These are phyloP conservation scores for Puntigrus tetrazona DNA, from an alignment of 2,113 vertebrate species.

Conservation along the genomic window DNA sequence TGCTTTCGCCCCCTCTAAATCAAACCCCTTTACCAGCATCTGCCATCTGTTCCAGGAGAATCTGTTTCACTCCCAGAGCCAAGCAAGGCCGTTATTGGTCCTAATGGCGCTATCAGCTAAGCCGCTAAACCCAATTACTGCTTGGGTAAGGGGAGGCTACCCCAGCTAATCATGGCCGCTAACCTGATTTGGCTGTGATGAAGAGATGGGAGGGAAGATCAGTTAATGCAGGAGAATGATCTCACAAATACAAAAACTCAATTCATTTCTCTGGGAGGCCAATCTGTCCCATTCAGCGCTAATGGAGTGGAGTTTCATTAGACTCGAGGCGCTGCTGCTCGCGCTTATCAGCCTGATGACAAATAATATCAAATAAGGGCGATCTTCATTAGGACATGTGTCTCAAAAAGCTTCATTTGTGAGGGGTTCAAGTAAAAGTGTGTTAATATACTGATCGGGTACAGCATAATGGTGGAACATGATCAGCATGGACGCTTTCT, in stretches of 20 bases:
- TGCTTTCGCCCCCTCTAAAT: constrained; percentile 73
- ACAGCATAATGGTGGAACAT: neutral
- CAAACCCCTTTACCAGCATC: constrained; percentile 72
- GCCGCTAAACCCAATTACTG: constrained; percentile 84
- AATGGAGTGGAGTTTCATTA: constrained; percentile 89
- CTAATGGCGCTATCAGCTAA: constrained; percentile 85
- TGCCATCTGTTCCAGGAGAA: constrained; percentile 81
- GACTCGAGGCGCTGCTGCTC: constrained; percentile 72
- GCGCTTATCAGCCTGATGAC: constrained; percentile 77
- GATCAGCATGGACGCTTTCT: neutral
- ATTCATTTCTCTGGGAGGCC: constrained; percentile 85
- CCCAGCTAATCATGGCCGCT: constrained; percentile 83
- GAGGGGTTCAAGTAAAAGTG: neutral
- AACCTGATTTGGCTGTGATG: constrained; percentile 84
- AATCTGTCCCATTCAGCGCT: constrained; percentile 83
- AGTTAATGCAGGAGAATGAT: constrained; percentile 87
- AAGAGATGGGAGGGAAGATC: constrained; percentile 86
- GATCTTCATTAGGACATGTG: constrained; percentile 43
- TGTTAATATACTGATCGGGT: neutral
- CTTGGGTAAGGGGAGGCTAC: constrained; percentile 84
- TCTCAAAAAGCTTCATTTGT: neutral
- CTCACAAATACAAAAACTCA: constrained; percentile 86
- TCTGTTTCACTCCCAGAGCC: constrained; percentile 82
- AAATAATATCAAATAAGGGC: constrained; percentile 64
- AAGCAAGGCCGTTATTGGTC: constrained; percentile 83